Conservation (phyloP, 2,888 invertebrate genomes). For the Yponomeuta malinellus region DNA sequence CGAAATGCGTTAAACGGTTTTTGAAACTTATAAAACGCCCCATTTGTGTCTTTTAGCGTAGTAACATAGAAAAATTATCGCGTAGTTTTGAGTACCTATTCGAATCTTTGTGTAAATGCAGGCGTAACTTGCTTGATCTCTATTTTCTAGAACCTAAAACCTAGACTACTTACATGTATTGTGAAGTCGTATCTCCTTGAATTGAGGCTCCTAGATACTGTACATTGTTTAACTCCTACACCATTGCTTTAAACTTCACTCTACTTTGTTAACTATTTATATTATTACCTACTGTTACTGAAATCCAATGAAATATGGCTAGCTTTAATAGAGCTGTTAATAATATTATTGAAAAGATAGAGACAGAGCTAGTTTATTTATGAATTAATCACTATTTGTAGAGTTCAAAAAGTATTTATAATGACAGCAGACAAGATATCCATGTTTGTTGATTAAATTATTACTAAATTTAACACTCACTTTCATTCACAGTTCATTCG, state of each 20-base stretch:
- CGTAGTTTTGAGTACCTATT: neutral
- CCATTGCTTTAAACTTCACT: conserved; percentile 7
- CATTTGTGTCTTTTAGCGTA: neutral
- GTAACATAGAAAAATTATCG: neutral
- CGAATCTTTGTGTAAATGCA: neutral
- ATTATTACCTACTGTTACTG: conserved; percentile 51
- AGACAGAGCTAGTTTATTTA: conserved; percentile 73
- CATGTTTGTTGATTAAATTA: conserved; percentile 72
- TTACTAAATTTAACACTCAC: conserved; percentile 44
- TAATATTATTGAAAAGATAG: conserved; percentile 61
- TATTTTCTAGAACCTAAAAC: conserved; percentile 25
- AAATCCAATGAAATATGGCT: conserved; percentile 65
- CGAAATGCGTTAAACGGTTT: too few species aligned
- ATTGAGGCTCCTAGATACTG: conserved; percentile 45
- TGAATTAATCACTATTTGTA: conserved; percentile 73
- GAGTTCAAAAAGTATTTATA: conserved; percentile 74
- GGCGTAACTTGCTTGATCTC: conserved; percentile 16
- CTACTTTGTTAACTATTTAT: conserved; percentile 73
- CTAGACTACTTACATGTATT: conserved; percentile 21
- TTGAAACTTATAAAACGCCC: too few species aligned
- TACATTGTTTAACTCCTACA: conserved; percentile 53
- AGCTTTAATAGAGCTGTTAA: conserved; percentile 71
- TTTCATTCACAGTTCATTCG: neutral
- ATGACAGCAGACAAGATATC: conserved; percentile 52
- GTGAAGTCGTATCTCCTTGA: conserved; percentile 29